A percentile compares a stretch with the other conserved stretches of the same genome.
Evolutionary conservation across 2,797 vertebrate genomes (phyloP).

Genomic region (Gymnopithys bicolor): DNA sequence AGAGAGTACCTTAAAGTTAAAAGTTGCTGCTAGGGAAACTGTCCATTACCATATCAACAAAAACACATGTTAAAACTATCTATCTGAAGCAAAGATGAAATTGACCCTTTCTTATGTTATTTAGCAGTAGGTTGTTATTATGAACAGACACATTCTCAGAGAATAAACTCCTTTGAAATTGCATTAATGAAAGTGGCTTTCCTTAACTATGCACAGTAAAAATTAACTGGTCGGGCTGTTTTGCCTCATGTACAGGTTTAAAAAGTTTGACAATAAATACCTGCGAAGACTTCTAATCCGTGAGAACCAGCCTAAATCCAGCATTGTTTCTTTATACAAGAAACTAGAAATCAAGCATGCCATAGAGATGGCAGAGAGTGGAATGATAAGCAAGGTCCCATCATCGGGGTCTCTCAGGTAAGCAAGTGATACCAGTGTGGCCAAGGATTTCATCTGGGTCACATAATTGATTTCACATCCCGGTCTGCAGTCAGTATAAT

Average conservation of each 20-base stretch:
- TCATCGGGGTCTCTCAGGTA: slow-evolving; percentile 88
- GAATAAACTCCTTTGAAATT: not conserved
- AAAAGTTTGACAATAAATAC: slow-evolving; percentile 91
- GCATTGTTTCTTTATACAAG: slow-evolving; percentile 95
- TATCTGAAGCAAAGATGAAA: not conserved
- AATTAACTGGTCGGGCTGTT: slow-evolving; percentile 31
- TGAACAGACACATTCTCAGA: not conserved
- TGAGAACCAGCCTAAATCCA: slow-evolving; percentile 91
- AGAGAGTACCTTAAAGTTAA: not conserved
- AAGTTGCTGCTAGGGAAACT: not conserved
- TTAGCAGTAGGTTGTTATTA: not conserved
- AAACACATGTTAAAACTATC: not conserved
- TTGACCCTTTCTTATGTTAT: not conserved
- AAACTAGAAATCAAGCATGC: slow-evolving; percentile 96
- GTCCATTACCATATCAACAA: not conserved
- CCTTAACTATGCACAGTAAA: not conserved
- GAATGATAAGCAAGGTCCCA: slow-evolving; percentile 87
- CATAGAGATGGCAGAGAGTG: slow-evolving; percentile 93
- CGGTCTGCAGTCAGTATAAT: not conserved
- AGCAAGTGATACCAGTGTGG: not conserved
- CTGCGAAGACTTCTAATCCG: slow-evolving; percentile 90
- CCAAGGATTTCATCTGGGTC: not conserved
- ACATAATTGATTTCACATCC: not conserved
- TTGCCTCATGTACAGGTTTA: slow-evolving; percentile 81
- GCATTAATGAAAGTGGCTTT: not conserved